Base-by-base conservation (phyloP, 1,140 invertebrate species). In the Pseudomyrmex concolor region DNA sequence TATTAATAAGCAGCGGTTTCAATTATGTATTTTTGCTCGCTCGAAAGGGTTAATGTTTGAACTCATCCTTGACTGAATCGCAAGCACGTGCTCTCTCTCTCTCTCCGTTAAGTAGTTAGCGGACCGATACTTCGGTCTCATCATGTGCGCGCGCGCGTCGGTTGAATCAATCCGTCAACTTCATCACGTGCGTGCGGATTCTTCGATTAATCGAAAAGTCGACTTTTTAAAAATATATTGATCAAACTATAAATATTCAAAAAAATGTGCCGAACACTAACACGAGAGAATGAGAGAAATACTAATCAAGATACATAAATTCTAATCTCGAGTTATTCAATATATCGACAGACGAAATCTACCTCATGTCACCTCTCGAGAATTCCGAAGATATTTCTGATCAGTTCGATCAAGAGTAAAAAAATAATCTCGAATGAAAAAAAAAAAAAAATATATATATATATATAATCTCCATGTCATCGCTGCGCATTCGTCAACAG, bases 41-140 rank as follows among this genome's bases (percentile, higher is more conserved):
- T 22, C 22, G 1, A 62, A 13, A 72, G 7, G 8, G 13, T 43
- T 59, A 72, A 72, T 45, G 17, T 57, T 72, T 72, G 9, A 59
- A 59, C 0, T 72, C 45, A 72, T 51, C 48, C 43, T 60, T 9
- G n/a, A 54, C 15, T n/a, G n/a, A 71, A 71, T 15, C 13, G 13
- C 25, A 57, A 17, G 51, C 13, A 13, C 17, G 12, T 72, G 25
- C 15, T 34, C 15, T 13, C 25, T 25, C 15, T 13, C 25, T 25
- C 22, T 54, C 19, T 0, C 34, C n/a, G 17, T 12, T n/a, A 22
- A 13, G 2, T 22, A 71, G n/a, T 71, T 13, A 17, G 1, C n/a
- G 19, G 13, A 7, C 8, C 12, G 25, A 72, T 71, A 9, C 51
- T 13, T 48, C 1, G 34, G 50, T 12, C 12, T 51, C 50, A 13